A percentile compares a stretch with the other conserved stretches of the same genome.
These are phyloP conservation scores for Strigamia crassipes DNA, from an alignment of 2,888 invertebrate genomes.

Conservation along the genomic window DNA sequence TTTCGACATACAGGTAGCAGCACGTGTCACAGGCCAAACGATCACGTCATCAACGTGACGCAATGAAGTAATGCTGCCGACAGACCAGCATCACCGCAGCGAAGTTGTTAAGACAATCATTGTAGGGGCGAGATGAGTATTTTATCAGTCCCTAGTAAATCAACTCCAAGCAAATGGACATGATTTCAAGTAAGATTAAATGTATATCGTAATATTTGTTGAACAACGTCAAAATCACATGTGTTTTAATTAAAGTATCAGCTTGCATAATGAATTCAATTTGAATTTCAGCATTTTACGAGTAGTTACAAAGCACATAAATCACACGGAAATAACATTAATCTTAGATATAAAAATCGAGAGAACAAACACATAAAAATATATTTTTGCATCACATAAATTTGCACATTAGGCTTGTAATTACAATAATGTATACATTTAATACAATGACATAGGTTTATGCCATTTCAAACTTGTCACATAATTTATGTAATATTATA, in stretches of 20 bases:
- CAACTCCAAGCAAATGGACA: neutral
- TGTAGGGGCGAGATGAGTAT: neutral
- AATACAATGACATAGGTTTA: too few relatives aligned
- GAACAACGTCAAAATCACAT: neutral
- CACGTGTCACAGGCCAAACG: neutral
- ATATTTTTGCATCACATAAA: neutral
- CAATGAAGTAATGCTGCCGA: constrained; percentile 1
- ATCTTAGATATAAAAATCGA: neutral
- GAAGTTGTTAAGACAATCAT: constrained; percentile 3
- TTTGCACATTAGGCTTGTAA: neutral
- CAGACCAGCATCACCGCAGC: constrained; percentile 16
- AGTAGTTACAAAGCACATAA: neutral
- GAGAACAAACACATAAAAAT: neutral
- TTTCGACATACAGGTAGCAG: neutral
- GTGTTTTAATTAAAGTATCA: neutral
- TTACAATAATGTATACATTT: neutral
- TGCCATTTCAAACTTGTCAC: neutral
- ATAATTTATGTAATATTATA: neutral
- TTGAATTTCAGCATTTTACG: neutral
- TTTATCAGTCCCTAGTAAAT: neutral
- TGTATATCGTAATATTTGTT: neutral
- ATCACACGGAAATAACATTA: neutral
- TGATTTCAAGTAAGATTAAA: neutral
- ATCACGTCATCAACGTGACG: neutral
- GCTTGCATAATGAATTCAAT: neutral